Evolutionary conservation across 2,888 invertebrate species (phyloP), one percentile per base, ranked within the genome.

Genomic region (Leucoptera coffeella): DNA sequence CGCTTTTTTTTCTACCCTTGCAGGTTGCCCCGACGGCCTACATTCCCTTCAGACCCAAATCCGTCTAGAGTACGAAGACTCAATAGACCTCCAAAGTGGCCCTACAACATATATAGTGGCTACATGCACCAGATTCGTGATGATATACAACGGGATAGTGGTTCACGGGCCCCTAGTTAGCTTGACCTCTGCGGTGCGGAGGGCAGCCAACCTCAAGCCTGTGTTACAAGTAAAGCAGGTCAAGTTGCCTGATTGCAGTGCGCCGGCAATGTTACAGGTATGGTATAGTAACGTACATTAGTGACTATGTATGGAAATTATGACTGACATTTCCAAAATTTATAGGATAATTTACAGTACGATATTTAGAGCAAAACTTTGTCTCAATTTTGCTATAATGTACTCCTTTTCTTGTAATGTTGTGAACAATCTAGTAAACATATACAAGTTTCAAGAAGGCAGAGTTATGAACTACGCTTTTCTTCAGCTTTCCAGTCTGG

Each of bases 151-250:
- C 7, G 25, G 23, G 15, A 10, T 32, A 13, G 23, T 31, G 12
- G 29, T 29, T 17, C 8, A 11, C 11, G 24, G 15, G 21, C 2
- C 19, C 3, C 30, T 43, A 26, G 34, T 42, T 4, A 36, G 41
- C 24, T 29, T 45, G 11, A 38, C 61, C 47, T 38, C 61, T 45
- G 28, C 73, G 47, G 36, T 59, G 52, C 27, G 75, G 45, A 38
- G 77, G 53, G 12, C 60, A 41, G 15, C 37, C 55, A 30, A 56
- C 52, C 39, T 77, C 40, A 46, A 55, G 22, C 55, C 61, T 32
- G 39, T 50, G 33, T 41, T 74, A 38, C 25, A 33, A 9, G 38
- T 55, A 26, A 25, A 27, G n/a, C 26, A 19, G 3, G 43, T 61
- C 10, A 31, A 32, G 8, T 36, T 52, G 27, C 52, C 50, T 2